Evolutionary conservation across 2,797 vertebrate species (phyloP), one percentile per base, ranked within the genome.

Genomic region (Dicrostonyx torquatus): DNA sequence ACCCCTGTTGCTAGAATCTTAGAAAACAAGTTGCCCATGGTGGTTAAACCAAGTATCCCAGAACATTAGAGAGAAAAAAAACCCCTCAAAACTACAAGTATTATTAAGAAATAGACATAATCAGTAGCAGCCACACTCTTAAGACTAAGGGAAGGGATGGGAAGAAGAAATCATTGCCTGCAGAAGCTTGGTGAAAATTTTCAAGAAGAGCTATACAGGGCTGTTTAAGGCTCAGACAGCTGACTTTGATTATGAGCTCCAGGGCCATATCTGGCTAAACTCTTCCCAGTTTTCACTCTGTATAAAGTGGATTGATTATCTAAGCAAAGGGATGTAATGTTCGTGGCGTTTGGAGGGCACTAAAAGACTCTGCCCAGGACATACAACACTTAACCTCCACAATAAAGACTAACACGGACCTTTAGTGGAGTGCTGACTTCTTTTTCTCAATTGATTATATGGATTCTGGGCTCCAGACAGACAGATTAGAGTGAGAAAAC

Each of bases 191-290:
- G n/a, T 86, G 34, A 50, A 55, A 60, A 62, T 75, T 78, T 91
- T 29, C 80, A 87, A 84, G 40, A 7, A 87, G 34, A 45, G 26
- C 64, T 45, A 93, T 82, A 37, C 24, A 50, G 58, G 26, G 60
- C 55, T 68, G 22, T 87, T 96, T 87, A 92, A 84, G 79, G 88
- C 86, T 95, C 73, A 96, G 82, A 93, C 53, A 93, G 87, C 64
- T 95, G 82, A 95, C 64, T 96, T 96, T 89, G 90, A 89, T 68
- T 89, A 58, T 70, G n/a, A 92, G 87, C 93, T 95, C 92, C 96
- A 87, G 93, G 90, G 88, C 70, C 88, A 92, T 6, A 92, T 96
- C 17, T 58, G 72, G 94, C 77, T 93, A 92, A 96, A 72, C n/a
- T 93, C 83, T 96, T 82, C 93, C 82, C 62, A 58, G 83, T 78